A percentile compares a stretch with the other conserved stretches of the same genome.
These are phyloP conservation scores for Drosophila sordidula DNA, from an alignment of 2,888 invertebrate species.

Conservation along the genomic window DNA sequence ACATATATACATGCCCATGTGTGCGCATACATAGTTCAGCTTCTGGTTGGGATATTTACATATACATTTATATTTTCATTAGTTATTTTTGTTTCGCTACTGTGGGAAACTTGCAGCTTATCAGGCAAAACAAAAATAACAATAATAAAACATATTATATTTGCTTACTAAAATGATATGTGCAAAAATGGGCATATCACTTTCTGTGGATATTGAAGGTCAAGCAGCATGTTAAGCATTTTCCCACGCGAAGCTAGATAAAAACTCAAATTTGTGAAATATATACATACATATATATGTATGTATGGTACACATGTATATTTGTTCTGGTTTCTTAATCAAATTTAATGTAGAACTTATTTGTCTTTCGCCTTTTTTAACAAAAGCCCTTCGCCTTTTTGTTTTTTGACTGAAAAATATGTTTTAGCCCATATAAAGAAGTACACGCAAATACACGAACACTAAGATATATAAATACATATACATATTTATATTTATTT, in stretches of 20 bases:
- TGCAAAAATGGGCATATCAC: constrained; percentile 41
- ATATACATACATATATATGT: neutral
- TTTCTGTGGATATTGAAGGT: constrained; percentile 35
- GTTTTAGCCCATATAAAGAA: too few species aligned
- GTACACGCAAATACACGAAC: too few species aligned
- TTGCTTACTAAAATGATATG: constrained; percentile 5
- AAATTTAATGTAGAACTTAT: neutral
- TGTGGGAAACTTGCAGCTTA: constrained; percentile 55
- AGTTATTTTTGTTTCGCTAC: constrained; percentile 21
- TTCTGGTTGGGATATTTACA: constrained; percentile 12
- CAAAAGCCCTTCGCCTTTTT: neutral
- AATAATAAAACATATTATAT: constrained; percentile 6
- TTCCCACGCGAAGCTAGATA: constrained; percentile 40
- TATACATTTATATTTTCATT: constrained; percentile 12
- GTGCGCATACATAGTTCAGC: constrained; percentile 1
- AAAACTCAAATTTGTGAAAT: constrained; percentile 10
- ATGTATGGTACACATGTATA: neutral
- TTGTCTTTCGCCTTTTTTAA: neutral
- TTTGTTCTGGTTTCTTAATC: neutral
- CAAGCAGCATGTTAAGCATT: constrained; percentile 30
- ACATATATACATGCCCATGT: neutral
- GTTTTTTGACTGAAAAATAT: too few species aligned
- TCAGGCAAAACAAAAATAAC: constrained; percentile 25
- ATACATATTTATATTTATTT: too few species aligned
- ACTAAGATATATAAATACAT: too few species aligned